Evolutionary conservation across 1,140 invertebrate genomes (phyloP).

Genomic region (Lasioglossum baleicum): DNA sequence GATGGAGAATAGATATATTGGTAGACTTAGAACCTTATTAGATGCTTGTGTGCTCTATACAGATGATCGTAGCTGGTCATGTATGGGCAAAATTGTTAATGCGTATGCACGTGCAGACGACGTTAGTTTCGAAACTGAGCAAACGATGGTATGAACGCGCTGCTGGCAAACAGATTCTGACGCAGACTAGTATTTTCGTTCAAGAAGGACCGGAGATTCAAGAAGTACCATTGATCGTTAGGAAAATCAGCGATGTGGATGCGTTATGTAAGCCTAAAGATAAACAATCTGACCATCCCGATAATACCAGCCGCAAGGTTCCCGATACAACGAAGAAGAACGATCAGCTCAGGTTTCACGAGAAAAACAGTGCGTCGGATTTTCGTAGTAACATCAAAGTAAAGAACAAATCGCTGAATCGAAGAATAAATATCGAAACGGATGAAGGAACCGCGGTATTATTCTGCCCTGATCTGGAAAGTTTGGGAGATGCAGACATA

Average conservation of each 20-base stretch:
- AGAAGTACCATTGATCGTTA: slow-evolving; percentile 85
- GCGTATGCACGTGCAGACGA: slow-evolving; percentile 9
- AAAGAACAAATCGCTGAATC: slow-evolving; percentile 29
- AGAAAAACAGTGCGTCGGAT: neutral
- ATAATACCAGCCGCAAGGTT: neutral
- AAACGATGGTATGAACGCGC: slow-evolving; percentile 55
- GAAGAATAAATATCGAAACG: slow-evolving; percentile 64
- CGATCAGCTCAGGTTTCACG: neutral
- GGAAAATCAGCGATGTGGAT: slow-evolving; percentile 76
- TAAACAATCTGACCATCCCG: neutral
- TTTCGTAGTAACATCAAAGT: neutral
- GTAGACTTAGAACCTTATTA: slow-evolving; percentile 16
- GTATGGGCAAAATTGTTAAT: slow-evolving; percentile 42
- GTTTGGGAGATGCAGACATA: slow-evolving; percentile 70
- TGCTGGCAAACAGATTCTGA: slow-evolving; percentile 41
- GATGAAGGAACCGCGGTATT: slow-evolving; percentile 68
- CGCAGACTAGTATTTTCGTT: slow-evolving; percentile 82
- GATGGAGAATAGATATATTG: neutral
- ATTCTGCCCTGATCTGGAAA: slow-evolving; percentile 64
- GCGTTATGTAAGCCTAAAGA: slow-evolving; percentile 29
- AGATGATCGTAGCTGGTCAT: slow-evolving; percentile 51
- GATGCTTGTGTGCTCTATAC: slow-evolving; percentile 36
- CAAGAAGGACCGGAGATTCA: slow-evolving; percentile 85
- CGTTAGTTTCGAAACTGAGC: slow-evolving; percentile 30
- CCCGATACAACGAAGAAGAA: slow-evolving; percentile 24